Base-by-base conservation (phyloP, 35 echinoderm and acorn worm species). In the Anneissia japonica region DNA sequence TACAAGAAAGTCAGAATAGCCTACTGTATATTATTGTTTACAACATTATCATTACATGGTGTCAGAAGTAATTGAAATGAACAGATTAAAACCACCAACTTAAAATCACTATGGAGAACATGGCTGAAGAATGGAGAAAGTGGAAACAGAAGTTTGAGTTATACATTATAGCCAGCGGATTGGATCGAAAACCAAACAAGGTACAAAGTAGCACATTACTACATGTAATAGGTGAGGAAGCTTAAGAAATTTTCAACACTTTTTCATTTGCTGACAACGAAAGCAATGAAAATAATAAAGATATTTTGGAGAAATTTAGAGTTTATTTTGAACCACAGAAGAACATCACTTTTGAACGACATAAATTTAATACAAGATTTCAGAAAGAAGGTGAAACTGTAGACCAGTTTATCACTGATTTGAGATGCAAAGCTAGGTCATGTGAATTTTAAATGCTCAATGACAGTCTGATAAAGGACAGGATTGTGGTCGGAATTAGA, bases 141-240 rank as follows among this genome's bases (percentile, higher is more conserved):
- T 89, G 87, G 87, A 84, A 75, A 84, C 87, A 84, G 41, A 80
- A 74, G 76, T 86, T 87, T 40, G 56, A 91, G 0, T 81, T 91
- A 35, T 91, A 82, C 45, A 0, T 84, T 23, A 55, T 51, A 30
- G 91, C 91, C 12, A 84, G 55, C 32, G 86, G 91, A 72, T n/a
- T 78, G 11, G 79, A 92, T 32, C 41, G 86, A 74, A 85, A 93
- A 83, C 41, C 28, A 4, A 13, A 84, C 4, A 74, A 81, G 23
- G 80, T 92, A 75, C 84, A 83, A 56, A 64, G 38, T 73, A 39
- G 46, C 37, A 92, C 84, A 36, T 79, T 92, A 72, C 35, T 92
- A 37, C 90, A 92, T 35, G 79, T 92, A 0, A 88, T 92, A 10
- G 90, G 90, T 13, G 90, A 88, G 3, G 90, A 73, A 31, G 90